phyloP scores from a whole-genome alignment of 1,140 invertebrate species.

The Caenorhabditis briggsae region DNA sequence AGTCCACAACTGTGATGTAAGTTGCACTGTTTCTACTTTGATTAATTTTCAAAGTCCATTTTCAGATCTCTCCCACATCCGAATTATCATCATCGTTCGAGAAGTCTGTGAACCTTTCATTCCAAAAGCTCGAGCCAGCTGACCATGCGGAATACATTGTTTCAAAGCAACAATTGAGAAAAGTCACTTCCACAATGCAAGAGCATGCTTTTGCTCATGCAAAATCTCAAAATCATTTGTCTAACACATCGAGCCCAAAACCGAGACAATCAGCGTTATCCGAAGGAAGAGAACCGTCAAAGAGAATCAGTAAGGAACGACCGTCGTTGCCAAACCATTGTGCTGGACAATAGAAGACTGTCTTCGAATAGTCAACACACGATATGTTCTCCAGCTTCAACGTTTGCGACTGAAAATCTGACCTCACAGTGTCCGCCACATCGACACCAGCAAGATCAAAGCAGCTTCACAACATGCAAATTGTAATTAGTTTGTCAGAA shows the following conservation, averaged over 20 bases:
- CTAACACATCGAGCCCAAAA: not conserved
- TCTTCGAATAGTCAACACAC: not conserved
- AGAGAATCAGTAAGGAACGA: not conserved
- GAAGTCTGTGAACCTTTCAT: not conserved
- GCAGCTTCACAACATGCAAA: not conserved
- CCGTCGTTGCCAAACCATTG: not conserved
- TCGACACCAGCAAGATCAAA: constrained; percentile 1
- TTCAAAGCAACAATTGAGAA: not conserved
- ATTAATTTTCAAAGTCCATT: not conserved
- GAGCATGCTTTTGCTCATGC: not conserved
- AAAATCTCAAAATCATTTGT: not conserved
- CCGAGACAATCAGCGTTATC: not conserved
- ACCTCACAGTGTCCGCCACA: not conserved
- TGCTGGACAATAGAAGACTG: not conserved
- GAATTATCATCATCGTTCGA: not conserved
- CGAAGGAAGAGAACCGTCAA: no score
- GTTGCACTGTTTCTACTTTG: not conserved
- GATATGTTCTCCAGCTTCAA: constrained; percentile 2
- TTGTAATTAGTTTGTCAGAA: constrained; percentile 68
- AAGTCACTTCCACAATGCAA: not conserved
- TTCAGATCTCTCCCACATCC: constrained; percentile 6
- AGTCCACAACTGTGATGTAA: constrained; percentile 34
- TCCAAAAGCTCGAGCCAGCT: constrained; percentile 14
- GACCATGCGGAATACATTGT: constrained; percentile 19
- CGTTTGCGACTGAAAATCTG: not conserved